Conservation (phyloP, 1,140 invertebrate species). For the Pantala flavescens region DNA sequence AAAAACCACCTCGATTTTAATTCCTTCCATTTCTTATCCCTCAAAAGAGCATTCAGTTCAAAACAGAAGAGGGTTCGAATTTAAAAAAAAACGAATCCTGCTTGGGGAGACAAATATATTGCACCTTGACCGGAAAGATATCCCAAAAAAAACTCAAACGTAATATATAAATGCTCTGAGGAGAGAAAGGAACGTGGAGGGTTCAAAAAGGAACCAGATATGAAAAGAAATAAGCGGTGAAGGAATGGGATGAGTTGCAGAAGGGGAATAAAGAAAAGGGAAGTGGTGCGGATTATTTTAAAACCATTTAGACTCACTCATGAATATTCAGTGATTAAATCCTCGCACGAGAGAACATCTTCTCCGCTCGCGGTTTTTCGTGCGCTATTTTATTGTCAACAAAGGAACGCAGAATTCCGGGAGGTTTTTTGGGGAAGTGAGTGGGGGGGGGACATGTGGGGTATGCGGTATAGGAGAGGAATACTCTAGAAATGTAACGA, state of each 20-base stretch:
- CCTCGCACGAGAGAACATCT: background rate
- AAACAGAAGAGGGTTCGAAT: too few relatives aligned
- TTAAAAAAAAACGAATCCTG: too few relatives aligned
- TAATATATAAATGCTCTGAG: background rate
- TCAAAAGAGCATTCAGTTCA: too few relatives aligned
- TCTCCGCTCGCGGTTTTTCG: background rate
- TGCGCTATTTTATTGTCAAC: slow-evolving; percentile 6
- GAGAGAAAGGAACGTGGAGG: background rate
- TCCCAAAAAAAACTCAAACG: too few relatives aligned
- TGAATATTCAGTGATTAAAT: slow-evolving; percentile 5
- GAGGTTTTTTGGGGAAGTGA: background rate
- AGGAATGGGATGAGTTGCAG: background rate
- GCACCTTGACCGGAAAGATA: too few relatives aligned
- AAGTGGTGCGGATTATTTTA: background rate
- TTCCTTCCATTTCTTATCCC: too few relatives aligned
- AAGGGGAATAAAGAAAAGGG: background rate
- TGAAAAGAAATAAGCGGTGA: background rate
- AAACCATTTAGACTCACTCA: background rate
- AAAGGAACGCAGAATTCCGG: background rate
- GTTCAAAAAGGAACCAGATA: background rate
- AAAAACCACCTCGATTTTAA: too few relatives aligned
- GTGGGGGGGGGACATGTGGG: background rate
- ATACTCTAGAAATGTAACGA: background rate
- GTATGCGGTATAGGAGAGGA: background rate
- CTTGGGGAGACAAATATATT: too few relatives aligned